phyloP scores from a whole-genome alignment of 2,797 vertebrate genomes.

The Lacerta bilineata region DNA sequence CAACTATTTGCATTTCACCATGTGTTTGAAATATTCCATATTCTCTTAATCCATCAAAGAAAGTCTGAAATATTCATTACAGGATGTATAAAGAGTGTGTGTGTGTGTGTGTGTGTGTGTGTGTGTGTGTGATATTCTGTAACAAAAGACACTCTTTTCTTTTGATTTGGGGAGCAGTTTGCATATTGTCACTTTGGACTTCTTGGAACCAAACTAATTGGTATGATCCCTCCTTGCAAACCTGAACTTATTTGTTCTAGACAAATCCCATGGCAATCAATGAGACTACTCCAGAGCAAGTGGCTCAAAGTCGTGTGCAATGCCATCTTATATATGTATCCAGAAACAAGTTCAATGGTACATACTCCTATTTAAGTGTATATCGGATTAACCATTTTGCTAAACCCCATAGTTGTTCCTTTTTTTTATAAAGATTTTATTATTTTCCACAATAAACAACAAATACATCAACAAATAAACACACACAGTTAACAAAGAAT shows the following conservation, averaged over 20 bases:
- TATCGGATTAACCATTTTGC: not conserved
- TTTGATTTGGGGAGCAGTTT: not conserved
- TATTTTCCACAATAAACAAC: too few species aligned
- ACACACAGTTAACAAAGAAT: too few species aligned
- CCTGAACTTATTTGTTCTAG: not conserved
- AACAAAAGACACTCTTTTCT: not conserved
- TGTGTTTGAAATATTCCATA: not conserved
- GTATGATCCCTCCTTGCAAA: not conserved
- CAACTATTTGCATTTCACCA: constrained; percentile 6
- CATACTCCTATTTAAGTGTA: not conserved
- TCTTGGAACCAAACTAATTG: not conserved
- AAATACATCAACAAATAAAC: too few species aligned
- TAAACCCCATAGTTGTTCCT: not conserved
- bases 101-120: too few species aligned
- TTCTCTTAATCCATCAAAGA: constrained; percentile 1
- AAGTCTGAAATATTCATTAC: not conserved
- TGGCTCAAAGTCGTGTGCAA: not conserved
- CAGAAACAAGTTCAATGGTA: not conserved
- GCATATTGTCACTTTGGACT: not conserved
- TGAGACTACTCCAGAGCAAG: not conserved
- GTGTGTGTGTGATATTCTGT: not conserved
- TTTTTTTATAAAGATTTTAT: too few species aligned
- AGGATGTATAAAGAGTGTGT: not conserved
- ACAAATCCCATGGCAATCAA: not conserved
- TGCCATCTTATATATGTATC: not conserved